Percentiles rank a stretch among this genome's conserved stretches.
phyloP scores from a whole-genome alignment of 1,140 invertebrate genomes.

The Fopius arisanus region DNA sequence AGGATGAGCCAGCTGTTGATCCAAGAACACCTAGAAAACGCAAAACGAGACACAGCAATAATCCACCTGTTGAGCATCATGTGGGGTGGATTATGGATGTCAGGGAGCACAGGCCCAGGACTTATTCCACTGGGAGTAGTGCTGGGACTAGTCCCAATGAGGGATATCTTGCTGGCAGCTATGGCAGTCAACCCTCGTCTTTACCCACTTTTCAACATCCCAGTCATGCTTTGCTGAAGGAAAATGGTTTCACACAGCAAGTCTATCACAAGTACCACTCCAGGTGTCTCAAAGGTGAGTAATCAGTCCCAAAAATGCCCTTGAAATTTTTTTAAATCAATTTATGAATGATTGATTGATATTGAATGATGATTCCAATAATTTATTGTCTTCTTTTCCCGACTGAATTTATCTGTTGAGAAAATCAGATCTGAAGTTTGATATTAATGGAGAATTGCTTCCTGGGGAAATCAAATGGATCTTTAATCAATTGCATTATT shows the following conservation, averaged over 20 bases:
- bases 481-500: constrained; percentile 36
- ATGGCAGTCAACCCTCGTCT: constrained; percentile 79
- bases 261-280: constrained; percentile 95
- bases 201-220: constrained; percentile 95
- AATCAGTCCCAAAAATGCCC: neutral
- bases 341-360: neutral
- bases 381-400: constrained; percentile 64
- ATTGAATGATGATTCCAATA: constrained; percentile 49
- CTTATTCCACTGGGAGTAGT: constrained; percentile 78
- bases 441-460: neutral
- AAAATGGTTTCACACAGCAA: constrained; percentile 97
- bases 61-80: constrained; percentile 93
- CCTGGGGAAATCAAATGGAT: neutral
- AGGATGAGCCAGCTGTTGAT: constrained; percentile 74
- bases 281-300: constrained; percentile 87
- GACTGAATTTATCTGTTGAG: constrained; percentile 47
- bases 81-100: constrained; percentile 97
- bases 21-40: constrained; percentile 79
- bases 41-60: constrained; percentile 90
- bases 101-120: constrained; percentile 80
- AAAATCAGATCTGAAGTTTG: constrained; percentile 42
- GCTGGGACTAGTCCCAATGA: constrained; percentile 77
- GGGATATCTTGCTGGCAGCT: constrained; percentile 72
- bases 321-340: neutral
- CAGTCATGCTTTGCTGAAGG: constrained; percentile 92